These are phyloP conservation scores for Conger conger DNA, from an alignment of 2,113 vertebrate species.

Conservation along the genomic window DNA sequence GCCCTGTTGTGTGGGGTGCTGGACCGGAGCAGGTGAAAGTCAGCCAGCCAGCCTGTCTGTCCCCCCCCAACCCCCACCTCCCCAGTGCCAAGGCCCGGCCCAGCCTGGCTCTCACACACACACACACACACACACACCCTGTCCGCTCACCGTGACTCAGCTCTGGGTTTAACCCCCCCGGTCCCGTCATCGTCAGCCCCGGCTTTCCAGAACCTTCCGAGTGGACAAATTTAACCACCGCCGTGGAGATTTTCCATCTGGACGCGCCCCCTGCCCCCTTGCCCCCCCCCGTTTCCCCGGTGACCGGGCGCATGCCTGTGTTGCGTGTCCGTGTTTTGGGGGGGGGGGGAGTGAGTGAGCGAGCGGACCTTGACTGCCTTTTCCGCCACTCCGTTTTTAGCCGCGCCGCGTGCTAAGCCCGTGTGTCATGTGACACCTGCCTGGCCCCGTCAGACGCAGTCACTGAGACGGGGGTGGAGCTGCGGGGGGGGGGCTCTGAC, in stretches of 20 bases:
- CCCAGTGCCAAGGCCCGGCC: not conserved
- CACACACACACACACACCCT: not conserved
- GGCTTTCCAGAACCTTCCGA: not conserved
- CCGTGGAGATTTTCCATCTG: not conserved
- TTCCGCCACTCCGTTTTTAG: constrained; percentile 46
- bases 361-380: constrained; percentile 22
- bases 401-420: constrained; percentile 40
- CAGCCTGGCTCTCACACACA: not conserved
- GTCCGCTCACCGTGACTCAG: constrained; percentile 11
- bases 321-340: constrained; percentile 22
- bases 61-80: too few relatives aligned
- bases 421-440: constrained; percentile 49
- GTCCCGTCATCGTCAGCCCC: too few relatives aligned
- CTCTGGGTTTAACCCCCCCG: not conserved
- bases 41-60: constrained; percentile 5
- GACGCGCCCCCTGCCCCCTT: not conserved
- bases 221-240: constrained; percentile 6
- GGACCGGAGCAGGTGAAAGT: not conserved
- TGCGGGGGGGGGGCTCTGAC: not conserved
- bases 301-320: not conserved
- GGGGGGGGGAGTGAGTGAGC: constrained; percentile 22
- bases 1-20: not conserved
- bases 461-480: not conserved
- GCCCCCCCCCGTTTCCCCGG: not conserved
- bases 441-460: constrained; percentile 36